Evolutionary conservation across 2,113 vertebrate species (phyloP).

Genomic region (Otolemur garnettii): DNA sequence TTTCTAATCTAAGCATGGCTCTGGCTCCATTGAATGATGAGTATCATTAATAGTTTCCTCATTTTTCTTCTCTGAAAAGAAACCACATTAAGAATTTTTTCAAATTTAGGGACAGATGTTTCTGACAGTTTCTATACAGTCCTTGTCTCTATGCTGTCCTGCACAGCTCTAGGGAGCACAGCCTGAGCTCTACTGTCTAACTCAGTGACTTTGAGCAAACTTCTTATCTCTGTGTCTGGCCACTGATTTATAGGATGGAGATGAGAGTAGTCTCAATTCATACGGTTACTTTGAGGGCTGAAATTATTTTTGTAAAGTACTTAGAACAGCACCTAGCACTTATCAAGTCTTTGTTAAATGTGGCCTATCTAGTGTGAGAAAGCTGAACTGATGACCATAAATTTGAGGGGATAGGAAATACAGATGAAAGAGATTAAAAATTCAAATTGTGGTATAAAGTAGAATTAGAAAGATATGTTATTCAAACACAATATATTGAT

Average conservation of each 20-base stretch:
- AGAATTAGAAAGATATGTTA: neutral
- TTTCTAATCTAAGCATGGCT: neutral
- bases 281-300: neutral
- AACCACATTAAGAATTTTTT: neutral
- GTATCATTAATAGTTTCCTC: neutral
- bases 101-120: neutral
- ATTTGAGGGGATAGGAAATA: neutral
- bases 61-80: neutral
- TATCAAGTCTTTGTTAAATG: neutral
- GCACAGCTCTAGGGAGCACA: neutral
- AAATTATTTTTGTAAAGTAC: neutral
- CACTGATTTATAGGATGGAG: neutral
- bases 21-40: neutral
- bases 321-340: neutral
- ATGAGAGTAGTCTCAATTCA: neutral
- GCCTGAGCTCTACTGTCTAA: neutral
- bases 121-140: neutral
- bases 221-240: neutral
- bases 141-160: neutral
- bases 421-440: constrained; percentile 7
- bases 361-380: neutral
- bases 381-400: neutral
- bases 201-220: neutral
- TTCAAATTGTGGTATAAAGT: neutral
- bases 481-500: neutral